Conservation (phyloP, 2,797 vertebrate species). For the Danio aesculapii region DNA sequence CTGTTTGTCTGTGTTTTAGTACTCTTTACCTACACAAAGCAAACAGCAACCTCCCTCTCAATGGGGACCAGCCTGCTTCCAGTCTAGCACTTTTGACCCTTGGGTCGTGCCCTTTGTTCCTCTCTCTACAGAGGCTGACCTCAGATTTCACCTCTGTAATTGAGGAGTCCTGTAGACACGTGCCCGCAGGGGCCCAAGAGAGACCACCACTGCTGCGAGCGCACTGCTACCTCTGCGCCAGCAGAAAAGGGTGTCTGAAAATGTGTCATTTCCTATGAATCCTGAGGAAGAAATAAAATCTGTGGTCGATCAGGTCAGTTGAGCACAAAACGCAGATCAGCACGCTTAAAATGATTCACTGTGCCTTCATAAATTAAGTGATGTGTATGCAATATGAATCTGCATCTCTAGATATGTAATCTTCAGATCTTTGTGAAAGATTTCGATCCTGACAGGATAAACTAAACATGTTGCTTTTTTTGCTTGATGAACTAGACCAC, state of each 20-base stretch:
- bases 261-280: conserved; percentile 5
- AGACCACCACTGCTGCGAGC: conserved; percentile 72
- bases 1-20: conserved; percentile 95
- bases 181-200: conserved; percentile 77
- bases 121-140: conserved; percentile 90
- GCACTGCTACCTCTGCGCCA: background rate
- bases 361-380: background rate
- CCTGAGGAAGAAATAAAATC: background rate
- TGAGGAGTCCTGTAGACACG: conserved; percentile 94
- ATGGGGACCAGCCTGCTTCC: conserved; percentile 85
- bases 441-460: background rate
- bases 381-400: background rate
- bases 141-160: conserved; percentile 87
- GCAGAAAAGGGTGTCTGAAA: conserved; percentile 39
- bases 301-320: background rate
- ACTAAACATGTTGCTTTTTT: background rate
- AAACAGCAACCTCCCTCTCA: conserved; percentile 88
- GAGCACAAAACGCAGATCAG: too few species aligned
- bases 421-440: background rate
- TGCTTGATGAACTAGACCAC: conserved; percentile 4
- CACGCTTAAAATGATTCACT: background rate
- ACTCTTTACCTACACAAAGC: conserved; percentile 94
- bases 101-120: conserved; percentile 96
- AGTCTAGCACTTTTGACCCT: conserved; percentile 92
- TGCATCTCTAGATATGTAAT: background rate